phyloP scores from a whole-genome alignment of 2,797 vertebrate species.

The Gymnocypris eckloni region DNA sequence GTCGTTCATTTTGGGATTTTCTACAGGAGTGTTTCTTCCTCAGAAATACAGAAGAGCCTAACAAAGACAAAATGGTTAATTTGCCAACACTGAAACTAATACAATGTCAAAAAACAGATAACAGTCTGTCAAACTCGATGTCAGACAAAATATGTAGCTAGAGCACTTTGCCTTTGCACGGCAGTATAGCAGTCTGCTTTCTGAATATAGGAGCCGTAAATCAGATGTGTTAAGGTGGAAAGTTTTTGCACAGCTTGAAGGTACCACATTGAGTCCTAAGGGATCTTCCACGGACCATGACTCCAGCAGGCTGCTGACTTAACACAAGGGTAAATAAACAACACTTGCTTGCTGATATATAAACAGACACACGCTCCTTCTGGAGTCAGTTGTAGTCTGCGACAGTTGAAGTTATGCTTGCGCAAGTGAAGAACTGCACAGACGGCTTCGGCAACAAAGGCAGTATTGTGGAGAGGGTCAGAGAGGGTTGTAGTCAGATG shows the following conservation, averaged over 20 bases:
- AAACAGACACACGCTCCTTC: conserved; percentile 37
- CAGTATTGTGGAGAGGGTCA: conserved; percentile 53
- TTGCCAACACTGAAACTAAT: not conserved
- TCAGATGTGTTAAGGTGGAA: conserved; percentile 35
- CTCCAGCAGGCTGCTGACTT: conserved; percentile 23
- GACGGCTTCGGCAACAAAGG: conserved; percentile 57
- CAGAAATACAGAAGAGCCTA: not conserved
- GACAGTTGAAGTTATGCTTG: conserved; percentile 40
- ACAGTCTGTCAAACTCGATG: not conserved
- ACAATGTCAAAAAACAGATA: not conserved
- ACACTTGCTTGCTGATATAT: conserved; percentile 21
- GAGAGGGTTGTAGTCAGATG: conserved; percentile 34
- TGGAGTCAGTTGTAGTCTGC: conserved; percentile 20
- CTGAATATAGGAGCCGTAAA: conserved; percentile 24
- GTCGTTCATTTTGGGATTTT: not conserved
- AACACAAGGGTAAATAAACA: conserved; percentile 46
- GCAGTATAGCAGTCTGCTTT: conserved; percentile 3
- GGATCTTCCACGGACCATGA: conserved; percentile 28
- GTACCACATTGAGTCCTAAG: conserved; percentile 9
- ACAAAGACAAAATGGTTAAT: not conserved
- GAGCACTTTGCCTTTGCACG: not conserved
- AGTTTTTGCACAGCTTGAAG: conserved; percentile 32
- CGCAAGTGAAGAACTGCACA: conserved; percentile 53
- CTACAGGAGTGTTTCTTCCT: not conserved
- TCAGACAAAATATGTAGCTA: not conserved